Percentiles rank a stretch among this genome's conserved stretches.
Conservation (phyloP, 64 coral and sea anemone species). For the Catalaphyllia jardinei region DNA sequence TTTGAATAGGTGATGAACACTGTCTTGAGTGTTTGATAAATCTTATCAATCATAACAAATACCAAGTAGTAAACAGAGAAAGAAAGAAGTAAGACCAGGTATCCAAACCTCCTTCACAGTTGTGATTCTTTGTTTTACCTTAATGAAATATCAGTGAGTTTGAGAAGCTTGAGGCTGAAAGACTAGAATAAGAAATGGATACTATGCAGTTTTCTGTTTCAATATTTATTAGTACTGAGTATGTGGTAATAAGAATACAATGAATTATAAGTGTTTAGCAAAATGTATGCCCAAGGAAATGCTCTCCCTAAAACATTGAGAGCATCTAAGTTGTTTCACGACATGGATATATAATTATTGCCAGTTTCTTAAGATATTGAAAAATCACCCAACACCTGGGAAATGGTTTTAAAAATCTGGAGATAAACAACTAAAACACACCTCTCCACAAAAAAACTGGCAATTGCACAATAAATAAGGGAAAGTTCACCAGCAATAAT, state of each 20-base stretch:
- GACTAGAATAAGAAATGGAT: neutral
- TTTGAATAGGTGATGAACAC: too few species aligned
- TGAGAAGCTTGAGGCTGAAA: neutral
- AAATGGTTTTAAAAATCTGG: constrained; percentile 5
- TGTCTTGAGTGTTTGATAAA: too few species aligned
- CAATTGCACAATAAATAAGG: constrained; percentile 14
- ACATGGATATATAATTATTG: constrained; percentile 16
- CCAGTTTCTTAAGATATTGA: neutral
- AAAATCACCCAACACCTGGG: constrained; percentile 15
- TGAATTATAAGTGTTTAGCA: constrained; percentile 29
- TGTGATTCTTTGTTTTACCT: too few species aligned
- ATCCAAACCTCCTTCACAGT: too few species aligned
- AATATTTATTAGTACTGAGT: constrained; percentile 44
- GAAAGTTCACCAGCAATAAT: constrained; percentile 21
- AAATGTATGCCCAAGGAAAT: constrained; percentile 24
- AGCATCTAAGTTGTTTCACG: neutral
- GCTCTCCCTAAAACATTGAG: constrained; percentile 1
- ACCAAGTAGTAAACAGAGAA: too few species aligned
- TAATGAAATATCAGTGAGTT: too few species aligned
- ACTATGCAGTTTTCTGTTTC: neutral
- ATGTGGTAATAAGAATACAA: constrained; percentile 44
- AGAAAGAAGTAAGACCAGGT: too few species aligned
- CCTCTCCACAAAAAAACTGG: neutral
- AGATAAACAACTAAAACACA: constrained; percentile 12
- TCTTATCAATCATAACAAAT: too few species aligned